Conservation (phyloP, 2,888 invertebrate species). For the Plagodis dolabraria region DNA sequence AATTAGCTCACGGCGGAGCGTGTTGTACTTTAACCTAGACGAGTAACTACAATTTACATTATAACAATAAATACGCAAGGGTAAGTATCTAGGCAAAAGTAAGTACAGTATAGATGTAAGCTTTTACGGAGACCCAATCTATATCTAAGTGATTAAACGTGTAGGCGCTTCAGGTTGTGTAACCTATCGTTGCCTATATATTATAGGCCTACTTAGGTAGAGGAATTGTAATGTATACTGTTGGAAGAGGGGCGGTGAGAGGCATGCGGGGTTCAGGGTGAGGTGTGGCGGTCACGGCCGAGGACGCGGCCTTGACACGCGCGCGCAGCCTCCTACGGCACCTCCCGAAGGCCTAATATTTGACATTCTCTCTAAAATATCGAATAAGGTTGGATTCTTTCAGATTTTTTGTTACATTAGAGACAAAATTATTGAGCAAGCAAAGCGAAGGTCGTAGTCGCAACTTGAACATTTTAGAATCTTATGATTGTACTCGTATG, state of each 20-base stretch:
- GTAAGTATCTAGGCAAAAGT: too few relatives aligned
- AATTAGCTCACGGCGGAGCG: too few relatives aligned
- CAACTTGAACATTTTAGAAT: too few relatives aligned
- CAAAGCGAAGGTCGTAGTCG: too few relatives aligned
- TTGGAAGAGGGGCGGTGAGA: constrained; percentile 26
- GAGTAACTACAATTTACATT: too few relatives aligned
- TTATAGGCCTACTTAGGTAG: neutral
- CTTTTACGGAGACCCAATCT: constrained; percentile 6
- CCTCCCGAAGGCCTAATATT: constrained; percentile 29
- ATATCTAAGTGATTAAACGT: constrained; percentile 4
- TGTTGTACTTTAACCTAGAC: too few relatives aligned
- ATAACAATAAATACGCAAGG: too few relatives aligned
- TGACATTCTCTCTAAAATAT: constrained; percentile 11
- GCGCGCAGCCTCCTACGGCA: constrained; percentile 65
- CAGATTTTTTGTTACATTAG: constrained; percentile 29
- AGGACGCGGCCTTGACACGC: constrained; percentile 78
- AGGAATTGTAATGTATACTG: constrained; percentile 23
- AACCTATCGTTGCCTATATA: constrained; percentile 4
- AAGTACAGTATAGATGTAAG: neutral
- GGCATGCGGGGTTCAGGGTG: constrained; percentile 34
- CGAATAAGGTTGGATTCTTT: constrained; percentile 1
- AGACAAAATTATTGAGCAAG: too few relatives aligned
- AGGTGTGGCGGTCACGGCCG: constrained; percentile 72
- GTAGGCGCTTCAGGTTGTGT: constrained; percentile 8
- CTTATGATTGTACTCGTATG: too few relatives aligned